Evolutionary conservation across 2,888 invertebrate genomes (phyloP).

Genomic region (Caenorhabditis uteleia): DNA sequence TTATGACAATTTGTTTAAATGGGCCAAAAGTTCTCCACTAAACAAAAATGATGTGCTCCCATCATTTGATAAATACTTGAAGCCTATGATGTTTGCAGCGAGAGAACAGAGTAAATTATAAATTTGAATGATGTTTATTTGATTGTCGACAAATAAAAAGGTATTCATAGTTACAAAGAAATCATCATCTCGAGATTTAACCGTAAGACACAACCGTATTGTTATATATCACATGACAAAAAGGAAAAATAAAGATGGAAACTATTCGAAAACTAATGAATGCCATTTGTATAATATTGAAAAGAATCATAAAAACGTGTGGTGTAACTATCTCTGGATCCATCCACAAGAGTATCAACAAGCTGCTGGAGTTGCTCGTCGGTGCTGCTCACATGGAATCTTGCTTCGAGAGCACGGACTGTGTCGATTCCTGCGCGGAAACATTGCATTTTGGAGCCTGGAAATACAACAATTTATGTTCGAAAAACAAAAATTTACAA

Average conservation of each 20-base stretch:
- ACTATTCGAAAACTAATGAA: constrained; percentile 30
- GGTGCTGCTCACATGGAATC: constrained; percentile 79
- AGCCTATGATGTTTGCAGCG: constrained; percentile 53
- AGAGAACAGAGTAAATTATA: constrained; percentile 28
- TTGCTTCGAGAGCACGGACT: constrained; percentile 86
- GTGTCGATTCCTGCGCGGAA: constrained; percentile 91
- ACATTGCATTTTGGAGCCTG: constrained; percentile 93
- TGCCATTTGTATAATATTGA: constrained; percentile 77
- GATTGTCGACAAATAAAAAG: no score
- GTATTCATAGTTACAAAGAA: no score
- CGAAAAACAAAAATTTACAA: constrained; percentile 2
- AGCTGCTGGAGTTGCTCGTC: constrained; percentile 34
- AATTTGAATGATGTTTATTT: no score
- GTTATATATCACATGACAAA: no score
- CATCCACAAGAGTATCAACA: constrained; percentile 88
- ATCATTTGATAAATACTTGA: constrained; percentile 44
- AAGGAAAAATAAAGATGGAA: neutral
- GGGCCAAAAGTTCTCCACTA: constrained; percentile 64
- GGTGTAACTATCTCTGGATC: constrained; percentile 91
- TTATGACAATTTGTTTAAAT: constrained; percentile 69
- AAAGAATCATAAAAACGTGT: constrained; percentile 98
- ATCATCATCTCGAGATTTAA: no score
- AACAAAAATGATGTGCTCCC: constrained; percentile 54
- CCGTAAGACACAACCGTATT: no score
- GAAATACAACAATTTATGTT: constrained; percentile 5